phyloP scores from a whole-genome alignment of 2,113 vertebrate genomes.

The Lethenteron camtschaticum region DNA sequence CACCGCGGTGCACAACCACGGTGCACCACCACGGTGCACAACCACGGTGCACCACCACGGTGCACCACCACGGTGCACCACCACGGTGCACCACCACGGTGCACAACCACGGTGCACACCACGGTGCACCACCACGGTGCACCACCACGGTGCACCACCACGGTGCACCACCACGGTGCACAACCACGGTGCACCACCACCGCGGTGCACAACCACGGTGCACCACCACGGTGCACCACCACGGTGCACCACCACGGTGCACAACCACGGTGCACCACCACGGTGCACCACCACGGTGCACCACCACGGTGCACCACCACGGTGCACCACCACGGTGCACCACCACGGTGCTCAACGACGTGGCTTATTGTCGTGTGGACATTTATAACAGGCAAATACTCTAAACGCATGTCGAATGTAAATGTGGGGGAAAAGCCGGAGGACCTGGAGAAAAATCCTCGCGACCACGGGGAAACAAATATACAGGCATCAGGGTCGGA shows the following conservation, averaged over 20 bases:
- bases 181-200: not conserved
- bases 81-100: no score
- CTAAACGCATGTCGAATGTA: no score
- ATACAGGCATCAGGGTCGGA: no score
- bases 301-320: no score
- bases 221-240: not conserved
- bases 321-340: no score
- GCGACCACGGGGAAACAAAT: no score
- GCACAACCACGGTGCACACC: no score
- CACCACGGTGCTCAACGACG: no score
- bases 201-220: slow-evolving; percentile 13
- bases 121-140: slow-evolving; percentile 14
- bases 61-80: slow-evolving; percentile 13
- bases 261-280: slow-evolving; percentile 12
- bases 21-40: slow-evolving; percentile 12
- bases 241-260: slow-evolving; percentile 13
- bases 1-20: not conserved
- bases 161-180: slow-evolving; percentile 18
- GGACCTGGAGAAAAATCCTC: no score
- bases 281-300: slow-evolving; percentile 13
- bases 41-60: slow-evolving; percentile 13
- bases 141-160: slow-evolving; percentile 12
- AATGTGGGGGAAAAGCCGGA: no score
- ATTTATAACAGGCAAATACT: no score
- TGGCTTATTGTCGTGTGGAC: no score